These are phyloP conservation scores for Herpailurus yagouaroundi DNA, from an alignment of 2,113 vertebrate species.

Conservation along the genomic window DNA sequence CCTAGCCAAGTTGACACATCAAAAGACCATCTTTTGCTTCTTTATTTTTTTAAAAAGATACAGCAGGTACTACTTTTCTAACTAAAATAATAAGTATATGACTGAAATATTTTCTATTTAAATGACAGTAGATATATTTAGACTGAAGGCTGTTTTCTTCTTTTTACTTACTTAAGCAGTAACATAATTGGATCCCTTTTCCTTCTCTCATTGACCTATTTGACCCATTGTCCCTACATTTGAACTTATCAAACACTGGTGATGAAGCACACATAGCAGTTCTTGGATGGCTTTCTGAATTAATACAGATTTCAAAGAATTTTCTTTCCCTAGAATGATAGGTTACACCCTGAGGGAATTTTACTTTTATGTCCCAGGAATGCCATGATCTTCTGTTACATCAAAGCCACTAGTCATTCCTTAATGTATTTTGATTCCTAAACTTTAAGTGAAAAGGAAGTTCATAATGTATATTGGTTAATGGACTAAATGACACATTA, in stretches of 20 bases:
- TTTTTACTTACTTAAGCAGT: not conserved
- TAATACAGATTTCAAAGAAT: not conserved
- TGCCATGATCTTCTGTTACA: not conserved
- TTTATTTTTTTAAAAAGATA: not conserved
- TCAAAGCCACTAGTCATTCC: not conserved
- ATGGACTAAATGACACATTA: conserved; percentile 25
- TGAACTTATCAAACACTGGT: not conserved
- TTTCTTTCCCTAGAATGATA: not conserved
- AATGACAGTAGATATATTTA: not conserved
- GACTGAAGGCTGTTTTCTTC: not conserved
- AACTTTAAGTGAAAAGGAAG: not conserved
- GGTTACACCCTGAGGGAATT: not conserved
- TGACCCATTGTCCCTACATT: not conserved
- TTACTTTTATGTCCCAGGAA: not conserved
- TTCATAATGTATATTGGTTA: not conserved
- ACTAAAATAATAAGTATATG: not conserved
- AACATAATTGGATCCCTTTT: not conserved
- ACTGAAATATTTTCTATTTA: not conserved
- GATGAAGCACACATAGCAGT: not conserved
- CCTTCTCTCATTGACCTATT: not conserved
- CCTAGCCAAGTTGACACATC: not conserved
- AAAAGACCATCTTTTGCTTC: not conserved
- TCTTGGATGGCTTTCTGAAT: not conserved
- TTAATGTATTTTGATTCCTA: not conserved
- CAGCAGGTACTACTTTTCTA: not conserved